Base-by-base conservation (phyloP, 2,113 vertebrate genomes). In the Nicator chloris region DNA sequence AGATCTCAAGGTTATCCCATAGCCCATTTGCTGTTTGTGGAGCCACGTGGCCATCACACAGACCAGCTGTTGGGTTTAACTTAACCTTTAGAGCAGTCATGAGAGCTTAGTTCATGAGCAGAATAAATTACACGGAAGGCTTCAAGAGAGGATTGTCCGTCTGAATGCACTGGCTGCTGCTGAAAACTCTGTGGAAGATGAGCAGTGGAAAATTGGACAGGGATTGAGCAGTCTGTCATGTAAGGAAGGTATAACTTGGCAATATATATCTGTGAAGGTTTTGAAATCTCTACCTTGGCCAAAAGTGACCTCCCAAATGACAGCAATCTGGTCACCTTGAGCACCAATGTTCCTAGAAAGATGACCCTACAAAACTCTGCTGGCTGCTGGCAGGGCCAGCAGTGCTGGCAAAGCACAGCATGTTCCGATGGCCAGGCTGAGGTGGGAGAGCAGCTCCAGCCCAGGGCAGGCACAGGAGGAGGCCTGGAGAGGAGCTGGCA, bases 271-370 rank as follows among this genome's bases (percentile, higher is more conserved):
- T 86, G 68, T 53, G 85, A 88, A 90, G 80, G 42, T 50, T 88
- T 93, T 81, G 11, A 82, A 82, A 68, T 64, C 61, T 87, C 53
- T 66, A 0, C 88, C 54, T 69, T 84, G 84, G 70, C 93, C 82
- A 61, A 37, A 82, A 73, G 68, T 88, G n/a, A 49, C 80, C 82
- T 75, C 80, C 40, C 69, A 78, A 68, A 53, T 37, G 77, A 71
- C 69, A 84, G 56, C 40, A 88, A 63, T 35, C 47, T 50, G 77
- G 27, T 51, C 50, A 40, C 87, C 80, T 51, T 92, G 80, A 91
- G 83, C 89, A 66, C 82, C 81, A 84, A 83, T 8, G 19, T 97
- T 97, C 96, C 92, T 95, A 92, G 95, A 95, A 93, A 71, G 88
- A 83, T 13, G 10, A 71, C 56, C 79, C 69, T 90, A 49, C 68